Evolutionary conservation across 2,888 invertebrate species (phyloP).

Genomic region (Arctia plantaginis): DNA sequence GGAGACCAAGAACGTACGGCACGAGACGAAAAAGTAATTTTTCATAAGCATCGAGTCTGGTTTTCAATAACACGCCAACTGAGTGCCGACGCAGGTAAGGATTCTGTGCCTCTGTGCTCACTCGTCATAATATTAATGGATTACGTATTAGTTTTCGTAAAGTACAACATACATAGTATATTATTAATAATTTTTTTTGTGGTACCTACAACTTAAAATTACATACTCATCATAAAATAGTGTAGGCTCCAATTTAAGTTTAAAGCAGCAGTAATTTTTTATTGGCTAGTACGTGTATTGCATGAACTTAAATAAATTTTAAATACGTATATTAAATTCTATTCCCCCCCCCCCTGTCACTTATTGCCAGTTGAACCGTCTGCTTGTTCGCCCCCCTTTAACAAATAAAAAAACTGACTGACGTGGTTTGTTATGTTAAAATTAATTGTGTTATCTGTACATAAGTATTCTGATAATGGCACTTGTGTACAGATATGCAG

Average conservation of each 20-base stretch:
- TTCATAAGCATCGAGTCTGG: constrained; percentile 72
- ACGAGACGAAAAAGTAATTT: constrained; percentile 75
- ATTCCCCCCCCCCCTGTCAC: no score
- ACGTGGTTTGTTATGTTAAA: neutral
- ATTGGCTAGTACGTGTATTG: no score
- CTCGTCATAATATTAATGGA: constrained; percentile 52
- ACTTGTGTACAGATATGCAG: constrained; percentile 30
- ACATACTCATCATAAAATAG: neutral
- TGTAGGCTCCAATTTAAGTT: neutral
- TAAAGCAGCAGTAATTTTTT: neutral
- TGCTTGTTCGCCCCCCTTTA: neutral
- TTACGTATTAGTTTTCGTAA: constrained; percentile 42
- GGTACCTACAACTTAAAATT: neutral
- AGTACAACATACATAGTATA: constrained; percentile 16
- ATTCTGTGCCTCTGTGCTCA: constrained; percentile 38
- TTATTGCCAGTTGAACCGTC: no score
- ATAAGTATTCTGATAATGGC: constrained; percentile 7
- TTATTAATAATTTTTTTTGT: no score
- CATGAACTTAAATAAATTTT: neutral
- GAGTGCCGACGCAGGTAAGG: constrained; percentile 58
- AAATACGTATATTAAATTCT: neutral
- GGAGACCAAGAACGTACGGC: constrained; percentile 62
- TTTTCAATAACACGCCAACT: constrained; percentile 73
- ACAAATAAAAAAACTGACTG: neutral
- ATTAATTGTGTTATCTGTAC: neutral